Base-by-base conservation (phyloP, 2,888 invertebrate species). In the Noctua pronuba region DNA sequence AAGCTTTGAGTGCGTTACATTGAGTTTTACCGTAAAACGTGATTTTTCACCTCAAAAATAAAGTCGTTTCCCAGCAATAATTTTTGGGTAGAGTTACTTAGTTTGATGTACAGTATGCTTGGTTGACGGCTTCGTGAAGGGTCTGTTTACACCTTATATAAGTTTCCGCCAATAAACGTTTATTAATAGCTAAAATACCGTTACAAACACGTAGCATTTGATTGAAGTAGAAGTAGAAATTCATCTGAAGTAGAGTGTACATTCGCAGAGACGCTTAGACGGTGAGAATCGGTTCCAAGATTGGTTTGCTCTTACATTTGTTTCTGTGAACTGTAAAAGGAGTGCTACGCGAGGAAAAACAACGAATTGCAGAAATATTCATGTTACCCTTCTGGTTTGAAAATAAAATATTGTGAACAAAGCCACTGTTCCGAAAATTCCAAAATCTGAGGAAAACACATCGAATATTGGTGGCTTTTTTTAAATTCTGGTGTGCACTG, bases 271-370 rank as follows among this genome's bases (percentile, higher is more conserved):
- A 80, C 80, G 80, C 81, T 78, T 85, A 81, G 76, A 80, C 82
- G 82, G 82, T 79, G 84, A 81, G 77, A 86, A 86, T 90, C 77
- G 83, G 80, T 85, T 76, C 73, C 70, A 85, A 88, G 82, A 90
- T 90, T 88, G 89, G 76, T 62, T 88, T 72, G 69, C 73, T 86
- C 82, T 88, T 82, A 78, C 80, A 83, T 84, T 86, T 88, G 84
- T 77, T 85, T 81, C 80, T 84, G 72, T 70, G 79, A 79, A 78
- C 80, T 80, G 66, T 77, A 77, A 77, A 78, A 84, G 77, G 66
- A 84, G 66, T 66, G 41, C 68, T 62, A 58, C 41, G 35, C 35
- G 46, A 71, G 55, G 60, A 49, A 65, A 80, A 72, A 81, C 81
- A 72, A 65, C 31, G 58, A 69, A 81, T 77, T 69, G 55, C 62